Conservation (phyloP, 2,888 invertebrate species). For the Notodonta ziczac region DNA sequence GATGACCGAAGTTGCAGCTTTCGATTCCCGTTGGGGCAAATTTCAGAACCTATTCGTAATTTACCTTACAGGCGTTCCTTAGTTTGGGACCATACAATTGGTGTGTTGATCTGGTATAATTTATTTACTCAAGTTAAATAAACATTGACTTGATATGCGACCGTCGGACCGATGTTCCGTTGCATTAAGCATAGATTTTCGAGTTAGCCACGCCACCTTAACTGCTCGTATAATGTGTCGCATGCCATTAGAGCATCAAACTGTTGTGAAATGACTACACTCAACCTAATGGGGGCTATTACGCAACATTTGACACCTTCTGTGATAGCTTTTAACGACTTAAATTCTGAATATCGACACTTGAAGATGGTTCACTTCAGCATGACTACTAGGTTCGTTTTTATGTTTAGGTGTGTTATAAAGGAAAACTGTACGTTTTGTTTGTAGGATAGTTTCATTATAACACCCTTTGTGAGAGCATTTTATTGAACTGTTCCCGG, state of each 20-base stretch:
- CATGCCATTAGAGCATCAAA: slow-evolving; percentile 32
- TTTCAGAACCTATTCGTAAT: too few relatives aligned
- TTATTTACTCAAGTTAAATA: slow-evolving; percentile 18
- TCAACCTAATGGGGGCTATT: slow-evolving; percentile 31
- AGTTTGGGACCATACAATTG: too few relatives aligned
- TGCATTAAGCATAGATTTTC: slow-evolving; percentile 37
- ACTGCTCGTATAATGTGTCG: slow-evolving; percentile 27
- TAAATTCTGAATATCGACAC: background rate
- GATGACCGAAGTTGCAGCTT: too few relatives aligned
- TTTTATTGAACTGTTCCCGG: slow-evolving; percentile 40
- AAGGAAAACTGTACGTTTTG: slow-evolving; percentile 23
- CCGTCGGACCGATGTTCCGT: slow-evolving; percentile 34
- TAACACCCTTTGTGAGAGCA: slow-evolving; percentile 37
- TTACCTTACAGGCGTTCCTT: too few relatives aligned
- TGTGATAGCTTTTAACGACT: slow-evolving; percentile 13
- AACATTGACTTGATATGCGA: slow-evolving; percentile 27
- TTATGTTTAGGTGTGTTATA: too few relatives aligned
- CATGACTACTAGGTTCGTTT: too few relatives aligned
- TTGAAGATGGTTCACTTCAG: background rate
- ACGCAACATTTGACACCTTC: slow-evolving; percentile 35
- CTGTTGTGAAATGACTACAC: slow-evolving; percentile 29
- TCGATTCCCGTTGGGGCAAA: too few relatives aligned
- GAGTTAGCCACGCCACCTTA: slow-evolving; percentile 33
- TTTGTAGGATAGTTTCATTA: slow-evolving; percentile 43
- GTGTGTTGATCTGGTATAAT: too few relatives aligned